Evolutionary conservation across 1,140 invertebrate species (phyloP).

Genomic region (Drosophila eugracilis): DNA sequence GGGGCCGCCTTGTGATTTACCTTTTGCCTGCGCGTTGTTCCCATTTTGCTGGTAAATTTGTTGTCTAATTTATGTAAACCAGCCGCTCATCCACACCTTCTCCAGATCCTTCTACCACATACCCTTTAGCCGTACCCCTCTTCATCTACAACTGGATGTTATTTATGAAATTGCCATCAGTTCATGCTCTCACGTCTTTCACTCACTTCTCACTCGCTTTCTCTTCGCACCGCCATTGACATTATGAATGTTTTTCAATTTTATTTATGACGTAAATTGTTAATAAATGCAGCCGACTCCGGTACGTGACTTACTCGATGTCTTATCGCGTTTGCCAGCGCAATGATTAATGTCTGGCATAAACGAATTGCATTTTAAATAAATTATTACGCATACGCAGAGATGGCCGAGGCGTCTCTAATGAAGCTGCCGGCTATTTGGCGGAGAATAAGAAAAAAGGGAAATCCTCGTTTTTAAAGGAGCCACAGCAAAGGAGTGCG

Average conservation of each 20-base stretch:
- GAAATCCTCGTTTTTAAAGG: slow-evolving; percentile 28
- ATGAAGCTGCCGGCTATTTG: slow-evolving; percentile 76
- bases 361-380: slow-evolving; percentile 81
- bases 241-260: slow-evolving; percentile 81
- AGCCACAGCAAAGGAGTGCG: slow-evolving; percentile 42
- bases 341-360: slow-evolving; percentile 74
- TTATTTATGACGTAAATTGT: slow-evolving; percentile 80
- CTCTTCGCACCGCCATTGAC: slow-evolving; percentile 40
- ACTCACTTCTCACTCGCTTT: slow-evolving; percentile 37
- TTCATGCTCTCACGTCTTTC: slow-evolving; percentile 50
- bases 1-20: slow-evolving; percentile 66
- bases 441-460: slow-evolving; percentile 1
- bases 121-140: no score
- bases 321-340: slow-evolving; percentile 25
- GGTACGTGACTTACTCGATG: slow-evolving; percentile 22
- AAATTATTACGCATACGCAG: slow-evolving; percentile 77
- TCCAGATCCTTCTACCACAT: no score
- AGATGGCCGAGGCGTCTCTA: slow-evolving; percentile 47
- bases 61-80: slow-evolving; percentile 72
- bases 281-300: slow-evolving; percentile 68
- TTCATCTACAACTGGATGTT: slow-evolving; percentile 12
- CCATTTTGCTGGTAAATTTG: slow-evolving; percentile 72
- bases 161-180: slow-evolving; percentile 64
- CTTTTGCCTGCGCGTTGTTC: slow-evolving; percentile 53
- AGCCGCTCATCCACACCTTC: slow-evolving; percentile 20